These are phyloP conservation scores for Parascotia fuliginaria DNA, from an alignment of 2,888 invertebrate genomes.

Conservation along the genomic window DNA sequence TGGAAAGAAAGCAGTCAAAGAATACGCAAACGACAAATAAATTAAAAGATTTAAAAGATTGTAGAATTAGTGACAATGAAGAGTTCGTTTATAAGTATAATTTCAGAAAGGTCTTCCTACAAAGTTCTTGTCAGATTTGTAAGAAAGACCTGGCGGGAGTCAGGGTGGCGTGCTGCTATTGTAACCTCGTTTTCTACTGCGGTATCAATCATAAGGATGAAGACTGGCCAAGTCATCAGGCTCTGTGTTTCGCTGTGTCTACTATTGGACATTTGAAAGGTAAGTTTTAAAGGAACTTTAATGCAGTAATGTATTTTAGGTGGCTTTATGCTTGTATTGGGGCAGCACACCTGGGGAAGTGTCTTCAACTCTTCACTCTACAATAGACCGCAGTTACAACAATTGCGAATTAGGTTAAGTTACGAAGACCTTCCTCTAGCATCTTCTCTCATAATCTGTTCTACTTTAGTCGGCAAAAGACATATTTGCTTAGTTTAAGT, in stretches of 20 bases:
- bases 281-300: too few relatives aligned
- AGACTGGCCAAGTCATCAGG: conserved; percentile 85
- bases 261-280: conserved; percentile 85
- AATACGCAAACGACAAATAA: conserved; percentile 68
- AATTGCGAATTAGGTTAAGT: too few relatives aligned
- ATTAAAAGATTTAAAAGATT: conserved; percentile 51
- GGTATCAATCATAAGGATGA: conserved; percentile 85
- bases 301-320: too few relatives aligned
- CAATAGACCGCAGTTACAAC: too few relatives aligned
- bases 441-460: too few relatives aligned
- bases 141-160: conserved; percentile 65
- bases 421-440: too few relatives aligned
- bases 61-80: conserved; percentile 81
- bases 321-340: too few relatives aligned
- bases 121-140: conserved; percentile 85
- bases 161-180: conserved; percentile 75
- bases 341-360: too few relatives aligned
- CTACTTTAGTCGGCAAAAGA: too few relatives aligned
- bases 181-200: conserved; percentile 88
- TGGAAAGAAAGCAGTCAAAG: conserved; percentile 61
- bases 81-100: conserved; percentile 88
- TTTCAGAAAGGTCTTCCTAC: conserved; percentile 87
- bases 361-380: too few relatives aligned
- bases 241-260: conserved; percentile 86
- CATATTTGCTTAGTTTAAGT: too few relatives aligned